These are phyloP conservation scores for Columbina picui DNA, from an alignment of 2,113 vertebrate species.

Conservation along the genomic window DNA sequence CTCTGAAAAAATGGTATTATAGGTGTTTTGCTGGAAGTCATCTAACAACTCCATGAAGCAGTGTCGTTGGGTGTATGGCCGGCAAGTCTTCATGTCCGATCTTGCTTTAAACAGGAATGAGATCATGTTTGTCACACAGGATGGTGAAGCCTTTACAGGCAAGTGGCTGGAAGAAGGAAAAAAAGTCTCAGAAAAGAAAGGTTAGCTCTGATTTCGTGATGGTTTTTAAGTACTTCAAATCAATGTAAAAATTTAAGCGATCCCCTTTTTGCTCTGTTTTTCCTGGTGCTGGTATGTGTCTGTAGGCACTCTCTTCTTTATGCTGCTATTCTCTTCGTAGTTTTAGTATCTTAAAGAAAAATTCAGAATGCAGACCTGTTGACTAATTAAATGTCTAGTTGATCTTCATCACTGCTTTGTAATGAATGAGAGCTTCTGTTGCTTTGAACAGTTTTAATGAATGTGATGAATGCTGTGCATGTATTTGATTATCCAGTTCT, in stretches of 20 bases:
- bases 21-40: conserved; percentile 96
- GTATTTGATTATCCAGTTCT: neutral
- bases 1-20: neutral
- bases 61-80: conserved; percentile 92
- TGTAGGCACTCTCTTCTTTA: neutral
- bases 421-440: neutral
- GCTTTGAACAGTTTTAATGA: neutral
- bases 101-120: conserved; percentile 87
- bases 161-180: conserved; percentile 88
- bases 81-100: conserved; percentile 94
- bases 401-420: neutral
- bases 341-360: neutral
- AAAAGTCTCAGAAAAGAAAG: conserved; percentile 88
- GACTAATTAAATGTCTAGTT: neutral
- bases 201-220: conserved; percentile 68
- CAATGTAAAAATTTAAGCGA: neutral
- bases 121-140: conserved; percentile 92
- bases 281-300: neutral
- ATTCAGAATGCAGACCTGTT: neutral
- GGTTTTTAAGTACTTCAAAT: neutral
- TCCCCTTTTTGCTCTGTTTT: neutral
- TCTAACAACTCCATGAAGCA: conserved; percentile 84
- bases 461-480: neutral
- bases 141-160: conserved; percentile 94
- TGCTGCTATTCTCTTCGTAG: neutral